Base-by-base conservation (phyloP, 2,113 vertebrate species). In the Capreolus pygargus region DNA sequence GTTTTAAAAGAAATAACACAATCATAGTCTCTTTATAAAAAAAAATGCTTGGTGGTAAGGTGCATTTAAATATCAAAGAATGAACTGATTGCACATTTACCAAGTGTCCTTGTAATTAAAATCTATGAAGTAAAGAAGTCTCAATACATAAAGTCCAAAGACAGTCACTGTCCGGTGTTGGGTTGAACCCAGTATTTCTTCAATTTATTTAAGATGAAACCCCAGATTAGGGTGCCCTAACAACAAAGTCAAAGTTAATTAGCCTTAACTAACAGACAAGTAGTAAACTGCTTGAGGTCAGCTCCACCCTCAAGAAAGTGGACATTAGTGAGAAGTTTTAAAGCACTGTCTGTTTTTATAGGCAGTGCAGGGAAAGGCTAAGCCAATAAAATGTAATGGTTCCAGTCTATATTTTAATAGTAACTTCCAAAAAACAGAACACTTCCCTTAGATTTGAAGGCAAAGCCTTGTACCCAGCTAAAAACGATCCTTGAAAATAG, bases 281-380 rank as follows among this genome's bases (percentile, higher is more conserved):
- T 98, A 98, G 98, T 99, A 99, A 99, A 99, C 97, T 97, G 98
- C 95, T 98, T 98, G 97, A 98, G 98, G 98, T 99, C 99, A 98
- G 94, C 97, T 98, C 98, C 94, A 98, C 98, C 98, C 97, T 98
- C 98, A 98, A 98, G 97, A 98, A 99, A 98, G 99, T 98, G 98
- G 98, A 98, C 98, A 98, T 99, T 98, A 99, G 98, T 98, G 98
- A 98, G 98, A 98, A 97, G 95, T 98, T 99, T 99, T 99, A 99
- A 99, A 99, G 98, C 98, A 98, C 95, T 98, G 99, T 99, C 99
- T 99, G 98, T 99, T 99, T 99, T 99, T 99, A 99, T 99, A 99
- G 99, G 99, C 98, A 98, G 99, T 98, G 98, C 99, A 99, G 97
- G 96, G 97, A 99, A 99, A 99, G 99, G 98, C 98, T 99, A 99